phyloP scores from a whole-genome alignment of 2,888 invertebrate genomes.

The Amaurobius ferox region DNA sequence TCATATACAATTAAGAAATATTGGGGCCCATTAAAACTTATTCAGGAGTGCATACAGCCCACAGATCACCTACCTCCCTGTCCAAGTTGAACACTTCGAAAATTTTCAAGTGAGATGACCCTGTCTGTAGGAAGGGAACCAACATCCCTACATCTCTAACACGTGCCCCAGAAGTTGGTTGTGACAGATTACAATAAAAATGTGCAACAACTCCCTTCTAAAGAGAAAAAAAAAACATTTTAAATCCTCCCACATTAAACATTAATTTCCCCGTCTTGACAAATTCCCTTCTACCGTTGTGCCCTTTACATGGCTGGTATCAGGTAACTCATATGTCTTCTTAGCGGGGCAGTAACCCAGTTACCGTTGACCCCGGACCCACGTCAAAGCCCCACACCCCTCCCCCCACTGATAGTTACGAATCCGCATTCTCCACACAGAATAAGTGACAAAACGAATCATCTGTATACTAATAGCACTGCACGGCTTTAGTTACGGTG shows the following conservation, averaged over 20 bases:
- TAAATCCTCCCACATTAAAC: neutral
- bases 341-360: constrained; percentile 20
- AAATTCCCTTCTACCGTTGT: neutral
- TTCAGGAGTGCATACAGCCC: no score
- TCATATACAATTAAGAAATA: no score
- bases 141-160: no score
- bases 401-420: constrained; percentile 2
- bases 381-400: neutral
- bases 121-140: no score
- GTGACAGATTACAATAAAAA: neutral
- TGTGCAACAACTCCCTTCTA: neutral
- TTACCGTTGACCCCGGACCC: constrained; percentile 18
- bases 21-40: no score
- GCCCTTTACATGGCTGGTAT: neutral
- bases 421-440: neutral
- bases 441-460: constrained; percentile 5
- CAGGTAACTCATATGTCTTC: neutral
- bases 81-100: no score
- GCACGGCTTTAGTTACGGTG: neutral
- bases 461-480: constrained; percentile 8
- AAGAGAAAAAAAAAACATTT: neutral
- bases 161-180: no score
- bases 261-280: neutral
- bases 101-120: no score
- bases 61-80: no score